Evolutionary conservation across 1,140 invertebrate species (phyloP).

Genomic region (Lordiphosa collinella): DNA sequence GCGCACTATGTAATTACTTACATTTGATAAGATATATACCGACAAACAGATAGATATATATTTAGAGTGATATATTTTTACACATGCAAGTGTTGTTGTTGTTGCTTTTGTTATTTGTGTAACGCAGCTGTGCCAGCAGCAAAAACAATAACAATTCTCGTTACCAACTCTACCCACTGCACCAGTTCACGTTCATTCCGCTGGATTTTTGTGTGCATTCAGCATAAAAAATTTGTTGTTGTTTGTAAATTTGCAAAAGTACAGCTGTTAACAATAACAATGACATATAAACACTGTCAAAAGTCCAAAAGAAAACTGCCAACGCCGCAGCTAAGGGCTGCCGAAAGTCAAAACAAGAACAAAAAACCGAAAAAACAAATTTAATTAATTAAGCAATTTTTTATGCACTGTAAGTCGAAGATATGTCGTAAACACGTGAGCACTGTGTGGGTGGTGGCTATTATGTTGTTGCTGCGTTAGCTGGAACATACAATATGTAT

Average conservation of each 20-base stretch:
- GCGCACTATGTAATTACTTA: too few species aligned
- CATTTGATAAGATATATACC: too few species aligned
- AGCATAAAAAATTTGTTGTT: constrained; percentile 45
- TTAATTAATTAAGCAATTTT: constrained; percentile 65
- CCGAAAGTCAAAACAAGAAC: background rate
- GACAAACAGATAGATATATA: too few species aligned
- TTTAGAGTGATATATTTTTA: too few species aligned
- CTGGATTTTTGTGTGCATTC: constrained; percentile 51
- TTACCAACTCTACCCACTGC: too few species aligned
- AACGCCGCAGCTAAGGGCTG: constrained; percentile 34
- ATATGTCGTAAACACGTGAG: constrained; percentile 34
- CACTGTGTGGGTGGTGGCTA: constrained; percentile 29
- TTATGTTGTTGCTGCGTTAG: constrained; percentile 17
- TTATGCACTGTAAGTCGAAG: constrained; percentile 12
- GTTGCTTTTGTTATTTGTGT: constrained; percentile 38
- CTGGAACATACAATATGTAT: background rate
- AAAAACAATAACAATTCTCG: too few species aligned
- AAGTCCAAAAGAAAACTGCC: constrained; percentile 27
- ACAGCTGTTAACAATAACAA: constrained; percentile 66
- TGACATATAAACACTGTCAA: constrained; percentile 51
- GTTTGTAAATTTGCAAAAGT: constrained; percentile 57
- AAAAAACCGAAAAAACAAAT: constrained; percentile 29
- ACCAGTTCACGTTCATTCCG: background rate
- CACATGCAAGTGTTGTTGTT: too few species aligned
- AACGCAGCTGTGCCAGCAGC: too few species aligned